These are phyloP conservation scores for Onthophagus sagittarius DNA, from an alignment of 2,888 invertebrate genomes.

Conservation along the genomic window DNA sequence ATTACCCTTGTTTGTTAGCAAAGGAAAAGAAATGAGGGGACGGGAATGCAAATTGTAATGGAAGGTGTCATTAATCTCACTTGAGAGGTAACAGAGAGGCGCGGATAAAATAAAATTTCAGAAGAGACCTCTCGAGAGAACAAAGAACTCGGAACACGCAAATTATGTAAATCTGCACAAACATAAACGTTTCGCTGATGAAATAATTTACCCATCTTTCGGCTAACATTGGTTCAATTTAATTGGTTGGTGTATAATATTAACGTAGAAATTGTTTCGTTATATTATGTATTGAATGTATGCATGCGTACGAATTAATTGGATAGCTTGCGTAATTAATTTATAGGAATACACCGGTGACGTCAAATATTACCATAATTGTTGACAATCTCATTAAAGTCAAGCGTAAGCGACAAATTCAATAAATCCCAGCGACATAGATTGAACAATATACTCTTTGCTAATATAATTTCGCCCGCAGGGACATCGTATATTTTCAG, in stretches of 20 bases:
- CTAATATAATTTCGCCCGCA: not conserved
- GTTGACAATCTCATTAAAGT: not conserved
- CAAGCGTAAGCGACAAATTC: not conserved
- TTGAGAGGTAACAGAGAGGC: conserved; percentile 17
- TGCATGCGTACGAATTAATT: not conserved
- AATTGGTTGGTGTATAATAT: not conserved
- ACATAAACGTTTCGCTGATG: not conserved
- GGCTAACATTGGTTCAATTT: not conserved
- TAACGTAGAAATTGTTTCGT: not conserved
- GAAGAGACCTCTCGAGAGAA: conserved; percentile 1
- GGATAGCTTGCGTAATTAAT: not conserved
- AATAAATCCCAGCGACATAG: not conserved
- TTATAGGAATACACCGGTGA: not conserved
- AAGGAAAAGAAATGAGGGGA: conserved; percentile 1
- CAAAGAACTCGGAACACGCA: not conserved
- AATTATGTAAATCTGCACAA: not conserved
- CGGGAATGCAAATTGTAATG: conserved; percentile 24
- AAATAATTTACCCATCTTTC: not conserved
- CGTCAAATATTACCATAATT: not conserved
- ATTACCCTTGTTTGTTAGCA: not conserved
- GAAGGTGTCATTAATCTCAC: conserved; percentile 26
- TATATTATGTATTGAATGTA: not conserved
- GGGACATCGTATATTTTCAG: not conserved
- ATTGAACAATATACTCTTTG: not conserved
- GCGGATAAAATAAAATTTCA: not conserved